phyloP scores from a whole-genome alignment of 2,888 invertebrate species.

The Lacanobia oleracea region DNA sequence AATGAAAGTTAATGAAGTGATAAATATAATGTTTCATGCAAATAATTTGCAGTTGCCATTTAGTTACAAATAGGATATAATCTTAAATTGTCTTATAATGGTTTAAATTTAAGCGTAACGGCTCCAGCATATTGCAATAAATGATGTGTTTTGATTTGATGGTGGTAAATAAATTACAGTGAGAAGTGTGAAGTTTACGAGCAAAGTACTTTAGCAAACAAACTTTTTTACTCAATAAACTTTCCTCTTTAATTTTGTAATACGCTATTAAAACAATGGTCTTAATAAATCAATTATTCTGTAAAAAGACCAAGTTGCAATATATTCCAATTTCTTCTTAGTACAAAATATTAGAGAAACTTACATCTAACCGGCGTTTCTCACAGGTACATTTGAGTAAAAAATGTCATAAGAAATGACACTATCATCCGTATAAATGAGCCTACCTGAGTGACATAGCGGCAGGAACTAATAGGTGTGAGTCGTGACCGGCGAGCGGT shows the following conservation, averaged over 20 bases:
- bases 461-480: slow-evolving; percentile 57
- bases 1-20: slow-evolving; percentile 35
- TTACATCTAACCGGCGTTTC: neutral
- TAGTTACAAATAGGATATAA: neutral
- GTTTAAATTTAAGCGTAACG: neutral
- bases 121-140: neutral
- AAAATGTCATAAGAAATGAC: slow-evolving; percentile 40
- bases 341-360: neutral
- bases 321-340: neutral
- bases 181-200: neutral
- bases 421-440: slow-evolving; percentile 39
- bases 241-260: neutral
- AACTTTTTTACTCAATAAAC: neutral
- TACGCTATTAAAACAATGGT: neutral
- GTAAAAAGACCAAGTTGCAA: neutral
- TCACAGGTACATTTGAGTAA: slow-evolving; percentile 10
- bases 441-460: slow-evolving; percentile 57
- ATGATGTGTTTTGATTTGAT: neutral
- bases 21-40: slow-evolving; percentile 21
- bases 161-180: neutral
- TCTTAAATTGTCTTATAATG: slow-evolving; percentile 1
- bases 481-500: slow-evolving; percentile 46
- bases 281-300: neutral
- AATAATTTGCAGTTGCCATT: slow-evolving; percentile 31
- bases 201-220: neutral